Evolutionary conservation across 2,113 vertebrate species (phyloP).

Genomic region (Entosphenus tridentatus): DNA sequence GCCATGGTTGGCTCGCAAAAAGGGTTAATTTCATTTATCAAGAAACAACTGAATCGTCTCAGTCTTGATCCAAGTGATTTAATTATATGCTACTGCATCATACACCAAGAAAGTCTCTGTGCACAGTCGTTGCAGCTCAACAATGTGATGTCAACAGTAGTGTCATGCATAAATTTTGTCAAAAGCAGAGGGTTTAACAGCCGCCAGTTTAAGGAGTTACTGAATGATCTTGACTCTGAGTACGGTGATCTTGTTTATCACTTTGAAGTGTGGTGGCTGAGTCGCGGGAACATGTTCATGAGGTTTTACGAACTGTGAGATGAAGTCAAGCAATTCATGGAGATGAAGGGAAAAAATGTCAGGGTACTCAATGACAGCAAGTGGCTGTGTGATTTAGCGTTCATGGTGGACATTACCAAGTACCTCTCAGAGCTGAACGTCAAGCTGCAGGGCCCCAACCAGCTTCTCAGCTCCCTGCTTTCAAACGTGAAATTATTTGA

Average conservation of each 20-base stretch:
- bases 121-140: slow-evolving; percentile 11
- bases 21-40: slow-evolving; percentile 12
- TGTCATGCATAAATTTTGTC: slow-evolving; percentile 10
- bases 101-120: slow-evolving; percentile 13
- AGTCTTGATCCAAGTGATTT: slow-evolving; percentile 11
- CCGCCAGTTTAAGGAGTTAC: slow-evolving; percentile 8
- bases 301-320: slow-evolving; percentile 12
- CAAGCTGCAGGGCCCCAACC: slow-evolving; percentile 4
- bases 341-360: slow-evolving; percentile 4
- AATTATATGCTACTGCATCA: slow-evolving; percentile 13
- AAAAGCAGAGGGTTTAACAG: slow-evolving; percentile 12
- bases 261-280: slow-evolving; percentile 9
- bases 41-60: slow-evolving; percentile 11
- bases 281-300: slow-evolving; percentile 2
- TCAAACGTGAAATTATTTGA: slow-evolving; percentile 2
- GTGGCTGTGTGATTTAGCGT: slow-evolving; percentile 4
- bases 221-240: slow-evolving; percentile 6
- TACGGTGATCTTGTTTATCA: slow-evolving; percentile 13
- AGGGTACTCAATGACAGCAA: slow-evolving; percentile 1
- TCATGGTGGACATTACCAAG: slow-evolving; percentile 6
- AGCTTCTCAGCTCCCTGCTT: background rate
- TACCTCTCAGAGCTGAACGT: slow-evolving; percentile 6
- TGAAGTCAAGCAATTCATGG: slow-evolving; percentile 1
- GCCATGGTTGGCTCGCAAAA: slow-evolving; percentile 1
- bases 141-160: slow-evolving; percentile 10